Evolutionary conservation across 2,797 vertebrate genomes (phyloP).

Genomic region (Clarias fuscus): DNA sequence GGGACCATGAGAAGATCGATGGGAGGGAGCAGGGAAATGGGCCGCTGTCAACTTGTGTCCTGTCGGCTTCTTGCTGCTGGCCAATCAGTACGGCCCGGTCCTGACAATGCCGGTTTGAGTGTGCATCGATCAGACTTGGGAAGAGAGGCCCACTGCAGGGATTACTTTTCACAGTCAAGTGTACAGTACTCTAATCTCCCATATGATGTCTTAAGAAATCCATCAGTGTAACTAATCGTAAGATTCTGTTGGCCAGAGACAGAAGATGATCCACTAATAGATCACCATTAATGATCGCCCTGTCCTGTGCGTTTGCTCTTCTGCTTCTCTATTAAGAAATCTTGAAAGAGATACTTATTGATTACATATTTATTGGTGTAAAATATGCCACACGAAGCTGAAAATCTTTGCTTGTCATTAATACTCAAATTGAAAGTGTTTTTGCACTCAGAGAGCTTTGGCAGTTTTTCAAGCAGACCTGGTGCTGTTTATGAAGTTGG

Average conservation of each 20-base stretch:
- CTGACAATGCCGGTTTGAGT: conserved; percentile 63
- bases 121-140: conserved; percentile 64
- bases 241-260: conserved; percentile 41
- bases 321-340: background rate
- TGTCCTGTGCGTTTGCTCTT: conserved; percentile 3
- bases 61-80: conserved; percentile 62
- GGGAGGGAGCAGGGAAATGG: conserved; percentile 55
- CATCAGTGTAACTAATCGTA: conserved; percentile 56
- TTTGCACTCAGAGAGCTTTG: conserved; percentile 33
- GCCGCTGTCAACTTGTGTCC: conserved; percentile 62
- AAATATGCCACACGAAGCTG: conserved; percentile 20
- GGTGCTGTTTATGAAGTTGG: conserved; percentile 36
- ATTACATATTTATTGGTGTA: conserved; percentile 27
- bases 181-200: conserved; percentile 50
- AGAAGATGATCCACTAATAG: conserved; percentile 45
- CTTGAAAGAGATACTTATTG: conserved; percentile 14
- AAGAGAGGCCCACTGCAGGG: conserved; percentile 59
- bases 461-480: conserved; percentile 21
- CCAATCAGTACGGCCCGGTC: conserved; percentile 63
- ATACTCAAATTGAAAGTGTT: conserved; percentile 31
- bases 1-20: conserved; percentile 66
- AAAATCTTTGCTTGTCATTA: conserved; percentile 29
- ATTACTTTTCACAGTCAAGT: conserved; percentile 62
- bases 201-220: conserved; percentile 60
- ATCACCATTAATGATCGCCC: conserved; percentile 37